Base-by-base conservation (phyloP, 1,140 invertebrate genomes). In the Drosophila murphyi region DNA sequence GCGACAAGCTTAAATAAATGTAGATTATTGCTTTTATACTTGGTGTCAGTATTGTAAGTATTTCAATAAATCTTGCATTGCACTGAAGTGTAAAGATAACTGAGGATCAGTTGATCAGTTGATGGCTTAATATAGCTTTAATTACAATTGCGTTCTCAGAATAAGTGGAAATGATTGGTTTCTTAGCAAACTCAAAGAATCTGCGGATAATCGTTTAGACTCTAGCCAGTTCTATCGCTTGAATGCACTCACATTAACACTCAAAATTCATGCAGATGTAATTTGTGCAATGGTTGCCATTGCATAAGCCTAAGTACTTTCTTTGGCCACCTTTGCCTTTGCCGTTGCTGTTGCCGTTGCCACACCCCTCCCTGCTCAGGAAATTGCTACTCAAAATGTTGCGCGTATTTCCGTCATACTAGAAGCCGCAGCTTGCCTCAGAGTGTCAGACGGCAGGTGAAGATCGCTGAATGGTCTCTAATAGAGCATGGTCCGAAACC, bases 301-400 rank as follows among this genome's bases (percentile, higher is more conserved):
- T 61, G 48, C 67, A 64, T 73, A 47, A 61, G 34, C 63, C 69
- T 55, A 62, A 51, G 39, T 62, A 80, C 48, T 71, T 62, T 54
- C 56, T 39, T 48, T 20, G 50, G 10, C 62, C 62, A 43, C 10
- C 3, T 10, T 54, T 20, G 12, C 12, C 20, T 1, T 20, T 20
- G 1, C 1, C 61, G 8, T 47, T n/a, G 7, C n/a, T 2, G 3
- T 31, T 34, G 8, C 41, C 35, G 7, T 48, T 20, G n/a, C 35
- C 8, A 4, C 34, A 54, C 29, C 43, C 37, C 29, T 32, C 37
- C 28, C 47, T 45, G 20, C 35, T 39, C 35, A 80, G 83, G 76
- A 88, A 85, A 88, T 89, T 88, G 69, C 85, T 78, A 85, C 86
- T 89, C 85, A 88, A 68, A 85, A 73, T 72, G 72, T 68, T 85